phyloP scores from a whole-genome alignment of 2,113 vertebrate species.

The Pomatorhinus ruficollis region DNA sequence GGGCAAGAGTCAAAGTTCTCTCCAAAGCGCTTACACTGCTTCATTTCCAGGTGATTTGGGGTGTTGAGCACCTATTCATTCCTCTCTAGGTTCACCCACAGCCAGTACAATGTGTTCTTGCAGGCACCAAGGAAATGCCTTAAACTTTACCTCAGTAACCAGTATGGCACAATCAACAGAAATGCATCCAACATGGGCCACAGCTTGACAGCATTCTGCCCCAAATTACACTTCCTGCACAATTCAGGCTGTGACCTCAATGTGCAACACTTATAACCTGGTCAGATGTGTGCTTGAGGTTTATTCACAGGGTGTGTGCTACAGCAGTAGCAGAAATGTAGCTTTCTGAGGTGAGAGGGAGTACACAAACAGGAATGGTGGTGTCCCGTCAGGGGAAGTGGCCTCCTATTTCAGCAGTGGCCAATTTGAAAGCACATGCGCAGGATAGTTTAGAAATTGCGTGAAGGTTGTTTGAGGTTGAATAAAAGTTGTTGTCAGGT shows the following conservation, averaged over 20 bases:
- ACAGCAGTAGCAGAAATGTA: background rate
- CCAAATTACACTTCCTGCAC: background rate
- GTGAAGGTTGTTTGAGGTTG: background rate
- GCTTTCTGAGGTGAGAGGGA: background rate
- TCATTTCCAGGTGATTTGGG: background rate
- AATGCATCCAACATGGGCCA: rapidly evolving
- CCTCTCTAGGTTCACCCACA: background rate
- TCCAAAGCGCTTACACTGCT: background rate
- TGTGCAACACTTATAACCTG: background rate
- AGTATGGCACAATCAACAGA: background rate
- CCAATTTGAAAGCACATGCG: background rate
- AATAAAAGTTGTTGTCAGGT: background rate
- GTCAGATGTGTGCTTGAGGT: background rate
- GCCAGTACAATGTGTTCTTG: background rate
- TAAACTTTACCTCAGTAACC: background rate
- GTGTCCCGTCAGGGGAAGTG: background rate
- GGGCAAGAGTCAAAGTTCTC: background rate
- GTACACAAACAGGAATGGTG: background rate
- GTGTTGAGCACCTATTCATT: background rate
- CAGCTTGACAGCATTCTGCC: background rate
- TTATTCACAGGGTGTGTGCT: background rate
- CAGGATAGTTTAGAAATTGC: background rate
- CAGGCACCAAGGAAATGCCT: background rate
- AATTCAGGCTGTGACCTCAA: background rate
- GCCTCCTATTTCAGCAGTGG: background rate